A percentile compares a stretch with the other conserved stretches of the same genome.
These are phyloP conservation scores for Halocaridina rubra DNA, from an alignment of 2,888 invertebrate species.

Conservation along the genomic window DNA sequence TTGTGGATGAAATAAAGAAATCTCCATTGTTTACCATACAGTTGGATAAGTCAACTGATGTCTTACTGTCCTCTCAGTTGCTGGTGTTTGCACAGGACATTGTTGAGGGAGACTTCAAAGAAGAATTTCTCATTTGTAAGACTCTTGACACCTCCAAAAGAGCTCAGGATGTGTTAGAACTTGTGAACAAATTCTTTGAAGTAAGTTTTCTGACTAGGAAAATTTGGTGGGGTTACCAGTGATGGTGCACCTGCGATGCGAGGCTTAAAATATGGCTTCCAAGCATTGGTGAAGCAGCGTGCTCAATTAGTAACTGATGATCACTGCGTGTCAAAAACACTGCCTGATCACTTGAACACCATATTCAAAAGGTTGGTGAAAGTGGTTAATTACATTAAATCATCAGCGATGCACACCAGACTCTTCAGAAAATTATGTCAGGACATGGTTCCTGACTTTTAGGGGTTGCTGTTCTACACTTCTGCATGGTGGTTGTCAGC, in stretches of 20 bases:
- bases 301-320: not conserved
- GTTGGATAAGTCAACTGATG: not conserved
- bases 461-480: not conserved
- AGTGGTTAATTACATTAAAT: not conserved
- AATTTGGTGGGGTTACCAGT: not conserved
- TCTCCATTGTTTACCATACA: not conserved
- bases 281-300: not conserved
- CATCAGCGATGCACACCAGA: not conserved
- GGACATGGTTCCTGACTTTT: not conserved
- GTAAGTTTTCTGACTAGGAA: not conserved
- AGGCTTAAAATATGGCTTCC: not conserved
- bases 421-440: not conserved
- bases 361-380: not conserved
- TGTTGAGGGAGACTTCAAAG: not conserved
- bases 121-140: not conserved
- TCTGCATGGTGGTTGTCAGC: constrained; percentile 6
- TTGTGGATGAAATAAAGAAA: not conserved
- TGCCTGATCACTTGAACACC: constrained; percentile 1
- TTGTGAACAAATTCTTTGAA: not conserved
- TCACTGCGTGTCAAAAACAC: not conserved
- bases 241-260: not conserved
- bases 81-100: not conserved
- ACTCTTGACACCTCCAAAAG: not conserved
- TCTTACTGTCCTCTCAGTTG: not conserved
- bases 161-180: not conserved